Conservation (phyloP, 2,888 invertebrate genomes). For the Drosophila flavopinicola region DNA sequence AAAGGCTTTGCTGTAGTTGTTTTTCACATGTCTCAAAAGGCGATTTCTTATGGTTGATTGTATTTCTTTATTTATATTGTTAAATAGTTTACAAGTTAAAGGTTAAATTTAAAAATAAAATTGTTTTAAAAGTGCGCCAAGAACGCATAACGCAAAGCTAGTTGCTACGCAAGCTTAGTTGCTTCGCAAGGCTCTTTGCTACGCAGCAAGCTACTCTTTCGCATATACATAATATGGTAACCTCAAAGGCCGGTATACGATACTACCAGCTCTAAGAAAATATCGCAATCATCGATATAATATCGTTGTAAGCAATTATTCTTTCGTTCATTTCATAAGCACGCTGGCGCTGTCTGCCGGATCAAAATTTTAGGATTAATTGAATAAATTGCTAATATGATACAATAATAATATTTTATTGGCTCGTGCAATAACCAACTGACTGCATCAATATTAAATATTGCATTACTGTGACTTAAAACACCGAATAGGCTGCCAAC, state of each 20-base stretch:
- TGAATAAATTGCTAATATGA: slow-evolving; percentile 26
- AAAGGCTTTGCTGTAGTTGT: no score
- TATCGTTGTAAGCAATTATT: slow-evolving; percentile 21
- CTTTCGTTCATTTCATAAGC: slow-evolving; percentile 42
- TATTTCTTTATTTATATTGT: no score
- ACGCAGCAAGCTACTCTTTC: no score
- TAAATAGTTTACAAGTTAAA: no score
- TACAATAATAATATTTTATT: slow-evolving; percentile 24
- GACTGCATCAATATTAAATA: not conserved
- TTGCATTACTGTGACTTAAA: not conserved
- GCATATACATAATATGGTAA: no score
- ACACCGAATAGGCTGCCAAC: not conserved
- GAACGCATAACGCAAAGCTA: not conserved
- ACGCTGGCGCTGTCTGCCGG: slow-evolving; percentile 47
- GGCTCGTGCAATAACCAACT: slow-evolving; percentile 8
- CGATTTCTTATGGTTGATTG: no score
- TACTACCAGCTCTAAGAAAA: slow-evolving; percentile 1
- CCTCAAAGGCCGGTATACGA: not conserved
- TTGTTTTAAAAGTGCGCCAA: not conserved
- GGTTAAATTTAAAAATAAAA: no score
- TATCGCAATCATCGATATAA: slow-evolving; percentile 7
- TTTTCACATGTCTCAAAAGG: no score
- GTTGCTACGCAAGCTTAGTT: no score
- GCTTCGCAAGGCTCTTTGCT: no score
- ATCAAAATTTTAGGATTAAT: slow-evolving; percentile 42